phyloP scores from a whole-genome alignment of 2,113 vertebrate genomes.

The Nothoprocta pentlandii region DNA sequence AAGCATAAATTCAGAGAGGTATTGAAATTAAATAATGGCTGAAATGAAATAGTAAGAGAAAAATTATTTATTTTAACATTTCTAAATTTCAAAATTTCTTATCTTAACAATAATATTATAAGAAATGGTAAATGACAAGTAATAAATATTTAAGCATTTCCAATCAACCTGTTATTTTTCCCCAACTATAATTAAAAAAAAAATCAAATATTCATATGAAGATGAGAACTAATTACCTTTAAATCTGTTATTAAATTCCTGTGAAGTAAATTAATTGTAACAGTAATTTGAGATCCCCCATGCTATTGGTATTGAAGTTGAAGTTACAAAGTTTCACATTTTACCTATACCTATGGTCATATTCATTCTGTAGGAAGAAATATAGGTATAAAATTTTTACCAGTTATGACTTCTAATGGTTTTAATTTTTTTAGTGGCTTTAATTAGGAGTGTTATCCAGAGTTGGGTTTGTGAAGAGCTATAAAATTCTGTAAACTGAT shows the following conservation, averaged over 20 bases:
- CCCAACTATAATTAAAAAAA: neutral
- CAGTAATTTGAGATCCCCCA: neutral
- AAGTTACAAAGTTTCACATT: neutral
- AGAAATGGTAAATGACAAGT: neutral
- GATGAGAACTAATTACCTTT: neutral
- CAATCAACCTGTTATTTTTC: neutral
- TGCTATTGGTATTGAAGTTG: accelerated
- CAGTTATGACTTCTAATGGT: neutral
- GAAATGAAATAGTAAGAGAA: neutral
- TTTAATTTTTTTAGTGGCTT: neutral
- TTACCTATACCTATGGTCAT: neutral
- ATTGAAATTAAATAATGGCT: neutral
- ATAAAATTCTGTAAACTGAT: neutral
- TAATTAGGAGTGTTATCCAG: neutral
- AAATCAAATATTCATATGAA: neutral
- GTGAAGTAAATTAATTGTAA: neutral
- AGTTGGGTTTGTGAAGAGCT: neutral
- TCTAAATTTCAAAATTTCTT: neutral
- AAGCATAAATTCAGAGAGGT: neutral
- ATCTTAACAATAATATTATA: neutral
- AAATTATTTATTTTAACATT: neutral
- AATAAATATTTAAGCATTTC: neutral
- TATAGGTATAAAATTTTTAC: neutral
- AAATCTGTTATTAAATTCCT: neutral
- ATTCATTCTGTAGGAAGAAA: neutral